Evolutionary conservation across 2,113 vertebrate species (phyloP).

Genomic region (Laticauda laticaudata): DNA sequence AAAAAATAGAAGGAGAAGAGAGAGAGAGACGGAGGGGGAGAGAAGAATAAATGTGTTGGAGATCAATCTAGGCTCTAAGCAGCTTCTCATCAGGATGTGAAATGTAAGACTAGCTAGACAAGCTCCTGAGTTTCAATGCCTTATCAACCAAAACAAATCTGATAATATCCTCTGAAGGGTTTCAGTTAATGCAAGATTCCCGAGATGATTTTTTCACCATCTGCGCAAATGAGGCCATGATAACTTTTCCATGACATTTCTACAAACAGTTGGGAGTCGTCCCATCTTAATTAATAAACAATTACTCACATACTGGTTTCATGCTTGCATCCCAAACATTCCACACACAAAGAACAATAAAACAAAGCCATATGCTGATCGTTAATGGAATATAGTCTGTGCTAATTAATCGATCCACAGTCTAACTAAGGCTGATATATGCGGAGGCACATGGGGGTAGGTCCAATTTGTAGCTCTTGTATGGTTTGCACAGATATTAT

Average conservation of each 20-base stretch:
- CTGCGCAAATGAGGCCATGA: background rate
- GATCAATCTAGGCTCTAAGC: background rate
- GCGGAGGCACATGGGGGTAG: background rate
- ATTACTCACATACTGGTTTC: background rate
- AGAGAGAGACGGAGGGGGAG: background rate
- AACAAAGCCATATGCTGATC: background rate
- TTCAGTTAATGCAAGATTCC: background rate
- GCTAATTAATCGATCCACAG: background rate
- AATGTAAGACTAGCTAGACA: conserved; percentile 1
- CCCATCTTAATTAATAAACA: conserved; percentile 29
- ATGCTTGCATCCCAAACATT: background rate
- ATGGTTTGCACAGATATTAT: background rate
- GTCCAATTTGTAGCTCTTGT: background rate
- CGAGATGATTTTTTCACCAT: background rate
- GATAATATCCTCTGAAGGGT: background rate
- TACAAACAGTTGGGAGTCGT: conserved; percentile 22
- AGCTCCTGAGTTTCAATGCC: background rate
- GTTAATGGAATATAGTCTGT: conserved; percentile 4
- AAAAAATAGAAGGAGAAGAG: background rate
- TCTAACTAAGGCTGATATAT: rapidly evolving
- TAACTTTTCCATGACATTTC: background rate
- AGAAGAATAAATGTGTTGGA: background rate
- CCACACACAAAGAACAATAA: background rate
- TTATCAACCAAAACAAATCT: conserved; percentile 23
- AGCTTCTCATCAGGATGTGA: background rate